A percentile compares a stretch with the other conserved stretches of the same genome.
Evolutionary conservation across 2,113 vertebrate genomes (phyloP).

Genomic region (Silurus asotus): DNA sequence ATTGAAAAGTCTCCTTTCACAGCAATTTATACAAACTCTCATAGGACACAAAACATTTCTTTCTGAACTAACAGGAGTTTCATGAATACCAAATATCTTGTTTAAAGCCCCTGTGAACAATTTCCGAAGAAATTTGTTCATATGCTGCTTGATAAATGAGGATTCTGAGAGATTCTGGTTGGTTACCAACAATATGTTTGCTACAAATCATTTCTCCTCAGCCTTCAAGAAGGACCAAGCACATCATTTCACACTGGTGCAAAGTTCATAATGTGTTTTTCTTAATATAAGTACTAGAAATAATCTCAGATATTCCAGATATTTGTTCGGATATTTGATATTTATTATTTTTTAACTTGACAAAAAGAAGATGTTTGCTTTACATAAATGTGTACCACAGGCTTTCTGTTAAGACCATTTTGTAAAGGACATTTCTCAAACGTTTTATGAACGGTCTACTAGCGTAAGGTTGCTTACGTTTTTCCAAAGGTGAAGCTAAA

Average conservation of each 20-base stretch:
- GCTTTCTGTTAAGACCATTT: not conserved
- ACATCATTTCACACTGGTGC: not conserved
- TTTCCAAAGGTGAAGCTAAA: slow-evolving; percentile 4
- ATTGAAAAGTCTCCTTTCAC: not conserved
- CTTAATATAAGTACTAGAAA: not conserved
- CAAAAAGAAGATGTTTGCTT: too few species aligned
- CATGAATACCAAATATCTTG: not conserved
- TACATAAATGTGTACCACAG: not conserved
- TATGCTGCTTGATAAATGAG: not conserved
- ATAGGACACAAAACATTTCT: not conserved
- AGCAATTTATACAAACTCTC: not conserved
- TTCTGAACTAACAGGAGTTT: not conserved
- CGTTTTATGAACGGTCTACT: not conserved
- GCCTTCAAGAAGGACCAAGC: not conserved
- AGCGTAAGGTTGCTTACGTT: slow-evolving; percentile 10
- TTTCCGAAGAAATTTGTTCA: not conserved
- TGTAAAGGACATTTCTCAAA: not conserved
- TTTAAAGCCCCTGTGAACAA: not conserved
- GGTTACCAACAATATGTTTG: not conserved
- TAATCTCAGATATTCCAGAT: too few species aligned
- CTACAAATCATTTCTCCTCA: not conserved
- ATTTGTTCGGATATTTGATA: not conserved
- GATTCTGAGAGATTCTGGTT: not conserved
- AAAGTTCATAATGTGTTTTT: not conserved
- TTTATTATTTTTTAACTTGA: not conserved